Conservation (phyloP, 2,888 invertebrate genomes). For the Acrobasis consociella region DNA sequence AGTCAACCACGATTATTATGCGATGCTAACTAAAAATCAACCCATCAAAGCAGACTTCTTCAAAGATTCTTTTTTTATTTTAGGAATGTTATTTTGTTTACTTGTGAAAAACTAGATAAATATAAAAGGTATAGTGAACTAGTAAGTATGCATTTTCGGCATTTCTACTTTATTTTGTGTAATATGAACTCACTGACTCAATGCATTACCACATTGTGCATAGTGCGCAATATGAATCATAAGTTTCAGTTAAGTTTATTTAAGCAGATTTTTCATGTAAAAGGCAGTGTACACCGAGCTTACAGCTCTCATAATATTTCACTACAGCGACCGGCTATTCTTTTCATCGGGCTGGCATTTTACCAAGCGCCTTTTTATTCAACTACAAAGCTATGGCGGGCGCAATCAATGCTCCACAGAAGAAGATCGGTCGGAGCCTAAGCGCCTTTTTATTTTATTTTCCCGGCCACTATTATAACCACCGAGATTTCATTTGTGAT, state of each 20-base stretch:
- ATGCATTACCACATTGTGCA: too few species aligned
- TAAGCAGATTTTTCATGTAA: conserved; percentile 28
- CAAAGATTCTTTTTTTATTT: too few species aligned
- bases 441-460: conserved; percentile 56
- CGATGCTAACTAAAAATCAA: too few species aligned
- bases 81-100: too few species aligned
- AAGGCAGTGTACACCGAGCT: conserved; percentile 46
- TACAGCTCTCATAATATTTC: conserved; percentile 62
- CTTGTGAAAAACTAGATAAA: too few species aligned
- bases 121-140: too few species aligned
- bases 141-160: too few species aligned
- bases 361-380: conserved; percentile 76
- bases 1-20: too few species aligned
- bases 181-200: too few species aligned
- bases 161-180: too few species aligned
- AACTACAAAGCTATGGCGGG: conserved; percentile 66
- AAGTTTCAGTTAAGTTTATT: conserved; percentile 17
- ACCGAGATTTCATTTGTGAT: conserved; percentile 56
- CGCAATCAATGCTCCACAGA: conserved; percentile 72
- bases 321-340: conserved; percentile 60
- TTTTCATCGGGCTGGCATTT: conserved; percentile 73
- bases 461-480: conserved; percentile 55
- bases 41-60: too few species aligned
- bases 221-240: neutral
- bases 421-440: conserved; percentile 60